Conservation (phyloP, 2,797 vertebrate genomes). For the Cirrhinus mrigala region DNA sequence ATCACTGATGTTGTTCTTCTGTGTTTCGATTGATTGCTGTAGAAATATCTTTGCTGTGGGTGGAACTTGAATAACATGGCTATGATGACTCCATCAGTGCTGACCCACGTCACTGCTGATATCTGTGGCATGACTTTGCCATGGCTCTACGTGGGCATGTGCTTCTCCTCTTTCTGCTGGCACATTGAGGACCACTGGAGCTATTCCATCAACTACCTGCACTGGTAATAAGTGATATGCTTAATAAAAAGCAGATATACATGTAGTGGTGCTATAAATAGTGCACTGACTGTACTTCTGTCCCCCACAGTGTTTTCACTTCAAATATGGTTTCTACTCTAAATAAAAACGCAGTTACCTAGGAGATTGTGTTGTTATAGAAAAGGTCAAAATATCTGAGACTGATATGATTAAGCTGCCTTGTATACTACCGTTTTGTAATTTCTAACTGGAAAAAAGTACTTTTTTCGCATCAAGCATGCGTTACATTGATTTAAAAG, state of each 20-base stretch:
- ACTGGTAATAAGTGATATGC: slow-evolving; percentile 81
- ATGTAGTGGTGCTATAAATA: not conserved
- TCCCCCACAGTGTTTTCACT: not conserved
- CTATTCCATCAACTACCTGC: slow-evolving; percentile 98
- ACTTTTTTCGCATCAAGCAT: not conserved
- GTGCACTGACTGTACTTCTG: not conserved
- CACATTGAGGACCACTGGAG: slow-evolving; percentile 99
- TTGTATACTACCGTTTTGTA: not conserved
- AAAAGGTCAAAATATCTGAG: not conserved
- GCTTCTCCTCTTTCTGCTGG: slow-evolving; percentile 99
- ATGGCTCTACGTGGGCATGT: slow-evolving; percentile 98
- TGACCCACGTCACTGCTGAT: slow-evolving; percentile 95
- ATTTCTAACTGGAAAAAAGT: not conserved
- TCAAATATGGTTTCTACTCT: not conserved
- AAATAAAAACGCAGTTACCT: not conserved
- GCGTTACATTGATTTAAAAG: not conserved
- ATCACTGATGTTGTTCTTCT: not conserved
- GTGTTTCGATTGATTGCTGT: slow-evolving; percentile 50
- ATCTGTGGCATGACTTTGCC: slow-evolving; percentile 99
- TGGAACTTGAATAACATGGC: slow-evolving; percentile 99
- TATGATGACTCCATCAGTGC: slow-evolving; percentile 95
- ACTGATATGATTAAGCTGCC: not conserved
- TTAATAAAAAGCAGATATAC: not conserved
- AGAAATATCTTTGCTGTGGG: slow-evolving; percentile 94
- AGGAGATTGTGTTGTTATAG: not conserved